Conservation (phyloP, 2,888 invertebrate species). For the Clitarchus hookeri region DNA sequence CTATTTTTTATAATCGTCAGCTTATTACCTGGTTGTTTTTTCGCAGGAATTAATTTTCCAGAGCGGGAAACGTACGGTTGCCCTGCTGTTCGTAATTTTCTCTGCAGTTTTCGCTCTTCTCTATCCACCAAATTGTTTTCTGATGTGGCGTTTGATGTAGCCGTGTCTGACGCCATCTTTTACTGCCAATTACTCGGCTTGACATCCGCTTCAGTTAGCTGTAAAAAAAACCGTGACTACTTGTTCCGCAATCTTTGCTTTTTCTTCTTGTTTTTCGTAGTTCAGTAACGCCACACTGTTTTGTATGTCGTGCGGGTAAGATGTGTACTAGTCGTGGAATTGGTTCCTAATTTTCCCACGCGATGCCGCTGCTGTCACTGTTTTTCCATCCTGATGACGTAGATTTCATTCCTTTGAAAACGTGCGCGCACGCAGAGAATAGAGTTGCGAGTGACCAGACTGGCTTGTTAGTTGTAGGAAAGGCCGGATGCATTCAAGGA, state of each 20-base stretch:
- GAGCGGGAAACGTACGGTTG: slow-evolving; percentile 58
- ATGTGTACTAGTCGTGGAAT: not conserved
- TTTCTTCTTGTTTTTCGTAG: not conserved
- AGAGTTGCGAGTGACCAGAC: too few species aligned
- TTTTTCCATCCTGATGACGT: not conserved
- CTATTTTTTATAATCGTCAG: not conserved
- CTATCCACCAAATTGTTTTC: slow-evolving; percentile 48
- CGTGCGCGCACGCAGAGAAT: too few species aligned
- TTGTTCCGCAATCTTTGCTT: slow-evolving; percentile 29
- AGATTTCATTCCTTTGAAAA: too few species aligned
- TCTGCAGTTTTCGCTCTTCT: slow-evolving; percentile 56
- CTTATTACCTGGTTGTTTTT: slow-evolving; percentile 54
- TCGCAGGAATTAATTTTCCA: slow-evolving; percentile 58
- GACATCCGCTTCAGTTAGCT: slow-evolving; percentile 35
- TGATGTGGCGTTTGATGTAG: slow-evolving; percentile 47
- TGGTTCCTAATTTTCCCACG: not conserved
- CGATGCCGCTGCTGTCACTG: not conserved
- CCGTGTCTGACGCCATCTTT: slow-evolving; percentile 56
- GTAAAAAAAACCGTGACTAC: slow-evolving; percentile 32
- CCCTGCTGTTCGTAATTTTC: slow-evolving; percentile 55
- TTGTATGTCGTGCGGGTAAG: not conserved
- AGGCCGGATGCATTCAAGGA: too few species aligned
- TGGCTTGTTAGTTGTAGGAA: too few species aligned
- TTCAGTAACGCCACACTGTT: not conserved
- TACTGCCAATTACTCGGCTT: slow-evolving; percentile 30